Percentiles rank a stretch among this genome's conserved stretches.
Conservation (phyloP, 2,797 vertebrate species). For the Enteromius anoplus region DNA sequence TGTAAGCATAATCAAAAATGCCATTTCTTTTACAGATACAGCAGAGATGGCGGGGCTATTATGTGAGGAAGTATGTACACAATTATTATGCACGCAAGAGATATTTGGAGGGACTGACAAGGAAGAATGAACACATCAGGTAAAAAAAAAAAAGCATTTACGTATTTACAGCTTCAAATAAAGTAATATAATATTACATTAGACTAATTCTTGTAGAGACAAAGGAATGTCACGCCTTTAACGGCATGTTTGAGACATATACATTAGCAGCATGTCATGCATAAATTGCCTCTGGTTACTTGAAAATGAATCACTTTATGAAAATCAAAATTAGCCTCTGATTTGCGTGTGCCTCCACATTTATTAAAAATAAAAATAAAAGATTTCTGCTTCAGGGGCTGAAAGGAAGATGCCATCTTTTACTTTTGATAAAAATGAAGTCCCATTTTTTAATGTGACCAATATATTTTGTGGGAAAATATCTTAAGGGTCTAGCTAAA, state of each 20-base stretch:
- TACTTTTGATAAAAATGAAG: slow-evolving; percentile 77
- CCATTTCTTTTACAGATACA: slow-evolving; percentile 84
- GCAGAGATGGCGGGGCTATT: slow-evolving; percentile 87
- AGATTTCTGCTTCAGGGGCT: slow-evolving; percentile 76
- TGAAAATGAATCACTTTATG: slow-evolving; percentile 83
- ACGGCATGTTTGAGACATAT: slow-evolving; percentile 66
- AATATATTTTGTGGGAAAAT: slow-evolving; percentile 80
- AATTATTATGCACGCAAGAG: slow-evolving; percentile 87
- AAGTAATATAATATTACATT: slow-evolving; percentile 15
- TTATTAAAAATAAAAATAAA: slow-evolving; percentile 81
- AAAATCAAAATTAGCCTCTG: slow-evolving; percentile 85
- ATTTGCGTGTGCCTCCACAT: slow-evolving; percentile 79
- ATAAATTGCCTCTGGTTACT: slow-evolving; percentile 74
- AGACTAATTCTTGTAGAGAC: slow-evolving; percentile 65
- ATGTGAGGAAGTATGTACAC: slow-evolving; percentile 85
- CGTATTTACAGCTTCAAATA: not conserved
- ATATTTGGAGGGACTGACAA: slow-evolving; percentile 81
- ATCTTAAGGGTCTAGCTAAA: slow-evolving; percentile 82
- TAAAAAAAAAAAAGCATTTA: slow-evolving; percentile 66
- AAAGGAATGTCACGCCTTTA: slow-evolving; percentile 74
- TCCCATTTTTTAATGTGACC: slow-evolving; percentile 78
- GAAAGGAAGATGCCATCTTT: slow-evolving; percentile 77
- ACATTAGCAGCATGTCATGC: slow-evolving; percentile 68
- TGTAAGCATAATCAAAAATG: not conserved
- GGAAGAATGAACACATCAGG: slow-evolving; percentile 86